These are phyloP conservation scores for Penaeus monodon DNA, from an alignment of 2,888 invertebrate species.

Conservation along the genomic window DNA sequence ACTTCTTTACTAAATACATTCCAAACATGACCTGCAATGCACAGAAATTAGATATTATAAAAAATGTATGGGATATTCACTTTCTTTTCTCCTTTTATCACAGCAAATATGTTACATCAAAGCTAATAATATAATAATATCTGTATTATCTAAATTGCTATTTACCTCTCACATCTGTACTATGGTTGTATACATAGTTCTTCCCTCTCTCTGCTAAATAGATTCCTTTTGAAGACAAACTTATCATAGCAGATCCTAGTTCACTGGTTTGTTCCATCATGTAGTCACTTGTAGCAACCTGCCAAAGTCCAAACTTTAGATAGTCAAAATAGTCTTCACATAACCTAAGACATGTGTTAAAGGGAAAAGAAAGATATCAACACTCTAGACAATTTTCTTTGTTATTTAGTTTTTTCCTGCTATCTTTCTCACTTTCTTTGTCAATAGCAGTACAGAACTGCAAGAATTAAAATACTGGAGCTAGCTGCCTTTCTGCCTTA, in stretches of 20 bases:
- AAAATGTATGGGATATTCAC: too few species aligned
- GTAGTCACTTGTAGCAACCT: constrained; percentile 43
- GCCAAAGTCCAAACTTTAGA: neutral
- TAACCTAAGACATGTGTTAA: neutral
- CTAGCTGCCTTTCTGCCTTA: neutral
- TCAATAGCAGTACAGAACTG: too few species aligned
- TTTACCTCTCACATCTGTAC: constrained; percentile 5
- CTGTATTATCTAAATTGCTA: neutral
- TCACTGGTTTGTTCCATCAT: constrained; percentile 35
- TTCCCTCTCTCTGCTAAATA: constrained; percentile 26
- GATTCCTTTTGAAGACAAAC: constrained; percentile 23
- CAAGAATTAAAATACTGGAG: too few species aligned
- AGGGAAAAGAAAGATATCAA: neutral
- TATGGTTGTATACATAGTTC: constrained; percentile 3
- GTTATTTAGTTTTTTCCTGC: too few species aligned
- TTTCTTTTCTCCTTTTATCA: too few species aligned
- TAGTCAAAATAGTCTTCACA: constrained; percentile 3
- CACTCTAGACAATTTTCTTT: too few species aligned
- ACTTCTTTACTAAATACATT: constrained; percentile 29
- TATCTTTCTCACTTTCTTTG: too few species aligned
- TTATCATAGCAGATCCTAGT: constrained; percentile 14
- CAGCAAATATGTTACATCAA: neutral
- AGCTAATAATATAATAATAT: neutral
- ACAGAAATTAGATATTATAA: too few species aligned
- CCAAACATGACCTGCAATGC: constrained; percentile 47